Percentiles rank a stretch among this genome's conserved stretches.
Evolutionary conservation across 2,113 vertebrate genomes (phyloP).

Genomic region (Carettochelys insculpta): DNA sequence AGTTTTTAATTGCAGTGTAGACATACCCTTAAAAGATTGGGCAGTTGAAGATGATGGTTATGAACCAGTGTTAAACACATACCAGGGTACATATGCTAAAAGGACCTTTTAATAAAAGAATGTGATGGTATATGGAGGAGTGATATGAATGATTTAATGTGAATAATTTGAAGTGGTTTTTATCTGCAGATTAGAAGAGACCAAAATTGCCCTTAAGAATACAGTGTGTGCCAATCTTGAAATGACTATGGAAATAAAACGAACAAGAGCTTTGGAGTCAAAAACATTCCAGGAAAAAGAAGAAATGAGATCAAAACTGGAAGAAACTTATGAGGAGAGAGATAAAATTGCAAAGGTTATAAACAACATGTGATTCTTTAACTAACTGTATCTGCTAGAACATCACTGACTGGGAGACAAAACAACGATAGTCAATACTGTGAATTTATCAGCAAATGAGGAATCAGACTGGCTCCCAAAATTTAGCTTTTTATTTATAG

Average conservation of each 20-base stretch:
- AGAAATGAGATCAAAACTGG: conserved; percentile 78
- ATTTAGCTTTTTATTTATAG: not conserved
- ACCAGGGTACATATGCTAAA: not conserved
- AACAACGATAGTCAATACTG: not conserved
- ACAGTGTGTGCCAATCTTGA: conserved; percentile 51
- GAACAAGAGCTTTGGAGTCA: conserved; percentile 75
- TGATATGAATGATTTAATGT: not conserved
- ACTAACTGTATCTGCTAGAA: not conserved
- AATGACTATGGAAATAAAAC: conserved; percentile 71
- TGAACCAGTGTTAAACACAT: too few relatives aligned
- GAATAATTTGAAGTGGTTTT: not conserved
- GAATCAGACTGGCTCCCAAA: not conserved
- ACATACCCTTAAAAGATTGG: not conserved
- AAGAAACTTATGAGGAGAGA: conserved; percentile 77
- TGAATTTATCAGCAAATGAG: not conserved
- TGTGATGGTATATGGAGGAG: not conserved
- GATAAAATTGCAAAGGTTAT: conserved; percentile 74
- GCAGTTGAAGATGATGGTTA: not conserved
- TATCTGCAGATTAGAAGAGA: conserved; percentile 71
- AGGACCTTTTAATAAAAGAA: not conserved
- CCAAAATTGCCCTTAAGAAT: conserved; percentile 59
- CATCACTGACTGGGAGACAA: not conserved
- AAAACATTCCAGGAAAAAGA: conserved; percentile 83
- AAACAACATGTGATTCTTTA: not conserved
- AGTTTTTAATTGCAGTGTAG: not conserved